A percentile compares a stretch with the other conserved stretches of the same genome.
Conservation (phyloP, 2,888 invertebrate genomes). For the Bhutanitis thaidina region DNA sequence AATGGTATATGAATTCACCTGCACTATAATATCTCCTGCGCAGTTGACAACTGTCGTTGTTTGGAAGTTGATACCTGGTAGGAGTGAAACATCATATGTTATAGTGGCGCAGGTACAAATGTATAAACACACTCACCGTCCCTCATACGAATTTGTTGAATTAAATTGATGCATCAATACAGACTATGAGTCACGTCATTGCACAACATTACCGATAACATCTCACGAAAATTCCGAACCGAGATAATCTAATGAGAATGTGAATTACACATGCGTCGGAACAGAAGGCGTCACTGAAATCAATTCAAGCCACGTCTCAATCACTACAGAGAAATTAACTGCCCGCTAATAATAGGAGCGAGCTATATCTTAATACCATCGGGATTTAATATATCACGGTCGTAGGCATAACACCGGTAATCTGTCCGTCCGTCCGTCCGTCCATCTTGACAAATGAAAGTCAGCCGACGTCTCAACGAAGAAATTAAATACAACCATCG, state of each 20-base stretch:
- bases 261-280: not conserved
- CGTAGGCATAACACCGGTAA: conserved; percentile 41
- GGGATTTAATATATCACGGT: conserved; percentile 51
- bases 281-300: not conserved
- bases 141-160: too few relatives aligned
- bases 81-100: too few relatives aligned
- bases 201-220: conserved; percentile 5
- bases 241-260: conserved; percentile 8
- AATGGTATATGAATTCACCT: too few relatives aligned
- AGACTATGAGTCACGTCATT: conserved; percentile 5
- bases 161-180: conserved; percentile 4
- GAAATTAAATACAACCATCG: conserved; percentile 44
- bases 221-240: not conserved
- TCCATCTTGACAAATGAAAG: conserved; percentile 48
- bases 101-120: too few relatives aligned
- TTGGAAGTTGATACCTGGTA: too few relatives aligned
- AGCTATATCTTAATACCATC: conserved; percentile 50
- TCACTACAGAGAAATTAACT: conserved; percentile 40
- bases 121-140: too few relatives aligned
- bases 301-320: conserved; percentile 22
- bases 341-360: conserved; percentile 35
- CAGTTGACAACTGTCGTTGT: too few relatives aligned
- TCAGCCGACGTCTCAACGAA: conserved; percentile 37
- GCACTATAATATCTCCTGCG: too few relatives aligned
- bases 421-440: conserved; percentile 38